Conservation (phyloP, 2,797 vertebrate genomes). For the Decapterus maruadsi region DNA sequence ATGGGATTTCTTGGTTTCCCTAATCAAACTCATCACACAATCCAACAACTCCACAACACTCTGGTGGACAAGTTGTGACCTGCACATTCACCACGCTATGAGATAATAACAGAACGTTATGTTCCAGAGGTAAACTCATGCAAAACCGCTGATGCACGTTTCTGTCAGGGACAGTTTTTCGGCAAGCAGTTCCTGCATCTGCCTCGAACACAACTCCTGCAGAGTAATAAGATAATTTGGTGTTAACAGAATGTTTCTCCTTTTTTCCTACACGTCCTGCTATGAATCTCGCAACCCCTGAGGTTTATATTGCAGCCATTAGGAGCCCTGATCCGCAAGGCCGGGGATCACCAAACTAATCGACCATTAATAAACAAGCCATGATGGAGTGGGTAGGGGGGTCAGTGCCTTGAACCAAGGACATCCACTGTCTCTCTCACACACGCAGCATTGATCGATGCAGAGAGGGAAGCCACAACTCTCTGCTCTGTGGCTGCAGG, state of each 20-base stretch:
- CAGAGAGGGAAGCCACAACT: conserved; percentile 47
- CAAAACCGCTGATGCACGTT: too few relatives aligned
- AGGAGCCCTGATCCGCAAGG: not conserved
- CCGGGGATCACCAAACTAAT: conserved; percentile 6
- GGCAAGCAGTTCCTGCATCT: too few relatives aligned
- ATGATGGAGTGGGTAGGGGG: not conserved
- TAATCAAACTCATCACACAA: too few relatives aligned
- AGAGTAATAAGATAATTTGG: too few relatives aligned
- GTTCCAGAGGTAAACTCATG: too few relatives aligned
- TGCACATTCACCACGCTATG: too few relatives aligned
- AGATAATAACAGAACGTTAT: too few relatives aligned
- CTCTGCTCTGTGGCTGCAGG: conserved; percentile 35
- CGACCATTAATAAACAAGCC: not conserved
- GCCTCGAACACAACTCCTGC: too few relatives aligned
- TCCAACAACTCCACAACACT: too few relatives aligned
- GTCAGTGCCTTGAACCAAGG: conserved; percentile 24
- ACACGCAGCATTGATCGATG: conserved; percentile 40
- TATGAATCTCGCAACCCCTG: not conserved
- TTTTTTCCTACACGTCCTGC: not conserved
- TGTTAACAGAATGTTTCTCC: not conserved
- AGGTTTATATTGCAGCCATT: not conserved
- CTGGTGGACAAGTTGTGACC: too few relatives aligned
- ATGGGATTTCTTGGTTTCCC: too few relatives aligned
- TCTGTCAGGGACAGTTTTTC: too few relatives aligned
- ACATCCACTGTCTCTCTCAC: conserved; percentile 5